Percentiles rank a stretch among this genome's conserved stretches.
Evolutionary conservation across 2,888 invertebrate species (phyloP).

Genomic region (Andrena praecox): DNA sequence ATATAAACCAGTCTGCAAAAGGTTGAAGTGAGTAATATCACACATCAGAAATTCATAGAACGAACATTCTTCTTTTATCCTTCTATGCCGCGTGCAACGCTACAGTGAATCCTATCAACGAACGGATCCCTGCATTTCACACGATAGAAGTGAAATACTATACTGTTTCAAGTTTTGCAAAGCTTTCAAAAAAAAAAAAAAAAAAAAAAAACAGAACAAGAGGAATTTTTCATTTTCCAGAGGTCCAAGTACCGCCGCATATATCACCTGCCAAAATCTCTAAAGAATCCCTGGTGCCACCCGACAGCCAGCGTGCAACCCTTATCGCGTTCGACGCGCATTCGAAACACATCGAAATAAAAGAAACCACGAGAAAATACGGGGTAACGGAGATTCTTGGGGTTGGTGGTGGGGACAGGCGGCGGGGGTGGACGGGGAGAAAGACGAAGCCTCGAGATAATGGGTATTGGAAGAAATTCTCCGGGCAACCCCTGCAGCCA

Average conservation of each 20-base stretch:
- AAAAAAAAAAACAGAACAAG: conserved; percentile 2
- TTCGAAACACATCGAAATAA: conserved; percentile 52
- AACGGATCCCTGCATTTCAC: too few species aligned
- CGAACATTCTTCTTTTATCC: too few species aligned
- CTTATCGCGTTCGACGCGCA: conserved; percentile 49
- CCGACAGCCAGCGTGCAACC: neutral
- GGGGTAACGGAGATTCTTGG: conserved; percentile 33
- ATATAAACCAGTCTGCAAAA: too few species aligned
- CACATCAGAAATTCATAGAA: too few species aligned
- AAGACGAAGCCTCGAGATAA: conserved; percentile 73
- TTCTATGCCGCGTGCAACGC: too few species aligned
- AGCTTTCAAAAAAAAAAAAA: neutral
- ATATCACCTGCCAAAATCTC: neutral
- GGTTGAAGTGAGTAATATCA: too few species aligned
- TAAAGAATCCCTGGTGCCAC: neutral
- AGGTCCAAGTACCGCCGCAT: neutral
- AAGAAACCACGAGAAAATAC: conserved; percentile 52
- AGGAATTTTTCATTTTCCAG: conserved; percentile 5
- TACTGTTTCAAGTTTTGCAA: conserved; percentile 2
- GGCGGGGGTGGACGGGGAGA: conserved; percentile 23
- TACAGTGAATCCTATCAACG: too few species aligned
- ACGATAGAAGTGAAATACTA: too few species aligned
- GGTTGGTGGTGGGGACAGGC: conserved; percentile 14
- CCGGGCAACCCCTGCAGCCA: conserved; percentile 73
- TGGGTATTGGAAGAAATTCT: conserved; percentile 77